Evolutionary conservation across 2,797 vertebrate genomes (phyloP).

Genomic region (Gadopsis marmoratus): DNA sequence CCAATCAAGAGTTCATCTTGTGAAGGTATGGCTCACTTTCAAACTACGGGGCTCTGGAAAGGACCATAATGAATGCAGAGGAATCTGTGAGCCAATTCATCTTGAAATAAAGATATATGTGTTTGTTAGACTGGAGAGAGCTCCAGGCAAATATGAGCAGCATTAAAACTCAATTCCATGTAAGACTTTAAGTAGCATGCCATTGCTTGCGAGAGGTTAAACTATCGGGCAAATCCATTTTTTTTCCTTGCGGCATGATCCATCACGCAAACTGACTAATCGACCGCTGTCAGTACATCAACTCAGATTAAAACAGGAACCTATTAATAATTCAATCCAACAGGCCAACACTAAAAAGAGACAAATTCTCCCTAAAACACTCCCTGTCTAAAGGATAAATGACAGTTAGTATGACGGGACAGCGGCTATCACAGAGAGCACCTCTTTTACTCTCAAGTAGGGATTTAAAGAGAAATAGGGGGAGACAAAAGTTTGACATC

Average conservation of each 20-base stretch:
- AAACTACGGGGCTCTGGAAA: constrained; percentile 27
- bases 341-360: constrained; percentile 48
- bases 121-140: constrained; percentile 38
- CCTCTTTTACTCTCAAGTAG: constrained; percentile 18
- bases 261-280: constrained; percentile 69
- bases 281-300: constrained; percentile 46
- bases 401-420: constrained; percentile 54
- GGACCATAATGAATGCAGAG: constrained; percentile 11
- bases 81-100: constrained; percentile 37
- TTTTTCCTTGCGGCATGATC: constrained; percentile 52
- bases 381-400: constrained; percentile 54
- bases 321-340: constrained; percentile 74
- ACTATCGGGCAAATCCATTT: constrained; percentile 63
- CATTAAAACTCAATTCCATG: constrained; percentile 49
- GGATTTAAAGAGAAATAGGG: constrained; percentile 6
- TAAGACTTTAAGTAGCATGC: constrained; percentile 36
- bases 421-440: constrained; percentile 10
- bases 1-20: constrained; percentile 37
- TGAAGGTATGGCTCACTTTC: constrained; percentile 44
- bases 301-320: constrained; percentile 69
- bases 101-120: constrained; percentile 50
- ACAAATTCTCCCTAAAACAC: constrained; percentile 40
- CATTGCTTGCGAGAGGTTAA: constrained; percentile 61
- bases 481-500: constrained; percentile 27
- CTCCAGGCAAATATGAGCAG: constrained; percentile 42